A percentile compares a stretch with the other conserved stretches of the same genome.
Conservation (phyloP, 2,113 vertebrate species). For the Neolamprologus ventralis region DNA sequence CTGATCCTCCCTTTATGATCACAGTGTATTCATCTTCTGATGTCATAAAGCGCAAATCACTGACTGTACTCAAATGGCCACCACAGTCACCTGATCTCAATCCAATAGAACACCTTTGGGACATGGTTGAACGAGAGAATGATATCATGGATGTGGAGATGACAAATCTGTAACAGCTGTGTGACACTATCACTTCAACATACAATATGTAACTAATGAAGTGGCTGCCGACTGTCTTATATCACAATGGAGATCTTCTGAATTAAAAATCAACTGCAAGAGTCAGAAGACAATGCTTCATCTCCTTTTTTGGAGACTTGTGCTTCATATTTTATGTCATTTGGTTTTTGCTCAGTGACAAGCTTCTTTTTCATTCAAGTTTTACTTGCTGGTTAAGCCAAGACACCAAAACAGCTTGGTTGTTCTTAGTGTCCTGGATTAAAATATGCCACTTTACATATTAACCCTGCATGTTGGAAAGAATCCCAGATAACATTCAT, state of each 20-base stretch:
- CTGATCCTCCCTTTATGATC: neutral
- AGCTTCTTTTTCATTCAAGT: neutral
- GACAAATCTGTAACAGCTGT: neutral
- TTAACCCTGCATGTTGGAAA: neutral
- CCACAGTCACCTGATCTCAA: neutral
- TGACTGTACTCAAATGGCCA: neutral
- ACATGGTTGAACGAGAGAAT: neutral
- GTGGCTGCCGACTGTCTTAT: neutral
- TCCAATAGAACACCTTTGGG: neutral
- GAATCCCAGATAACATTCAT: neutral
- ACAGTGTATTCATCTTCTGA: neutral
- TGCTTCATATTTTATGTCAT: neutral
- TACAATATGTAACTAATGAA: neutral
- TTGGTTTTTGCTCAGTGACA: neutral
- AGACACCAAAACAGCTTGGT: neutral
- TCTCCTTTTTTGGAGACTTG: neutral
- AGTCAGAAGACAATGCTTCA: neutral
- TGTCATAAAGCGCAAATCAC: neutral
- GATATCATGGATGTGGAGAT: neutral
- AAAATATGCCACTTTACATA: rapidly evolving
- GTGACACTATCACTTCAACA: neutral
- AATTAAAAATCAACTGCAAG: neutral
- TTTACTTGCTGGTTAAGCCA: neutral
- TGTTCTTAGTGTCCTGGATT: neutral
- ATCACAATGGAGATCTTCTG: neutral